Conservation (phyloP, 2,113 vertebrate genomes). For the Henicopernis longicauda region DNA sequence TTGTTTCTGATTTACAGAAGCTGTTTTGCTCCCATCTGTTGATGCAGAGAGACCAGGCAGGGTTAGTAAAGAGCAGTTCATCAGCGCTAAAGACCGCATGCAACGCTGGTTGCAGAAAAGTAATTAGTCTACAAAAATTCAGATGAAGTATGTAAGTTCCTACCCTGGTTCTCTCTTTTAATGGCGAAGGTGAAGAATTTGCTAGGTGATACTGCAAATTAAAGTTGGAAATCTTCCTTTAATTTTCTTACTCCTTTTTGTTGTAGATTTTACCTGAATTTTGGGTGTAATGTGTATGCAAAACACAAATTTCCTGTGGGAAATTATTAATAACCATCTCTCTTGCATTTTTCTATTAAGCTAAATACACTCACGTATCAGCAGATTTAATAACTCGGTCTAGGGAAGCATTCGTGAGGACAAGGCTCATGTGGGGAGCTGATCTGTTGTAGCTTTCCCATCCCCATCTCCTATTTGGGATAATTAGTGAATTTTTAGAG, state of each 20-base stretch:
- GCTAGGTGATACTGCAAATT: background rate
- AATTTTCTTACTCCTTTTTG: background rate
- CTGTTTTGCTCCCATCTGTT: background rate
- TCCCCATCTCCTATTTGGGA: fast-evolving
- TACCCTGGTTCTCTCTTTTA: background rate
- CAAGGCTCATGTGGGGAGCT: fast-evolving
- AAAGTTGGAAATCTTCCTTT: background rate
- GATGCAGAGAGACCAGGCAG: background rate
- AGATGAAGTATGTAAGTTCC: background rate
- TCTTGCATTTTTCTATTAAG: background rate
- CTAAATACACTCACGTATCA: fast-evolving
- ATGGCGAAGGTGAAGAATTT: background rate
- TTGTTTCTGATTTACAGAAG: conserved; percentile 10
- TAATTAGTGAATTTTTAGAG: background rate
- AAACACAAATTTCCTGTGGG: background rate
- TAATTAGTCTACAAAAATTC: background rate
- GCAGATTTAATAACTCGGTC: background rate
- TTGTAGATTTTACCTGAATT: background rate
- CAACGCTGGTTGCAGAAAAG: background rate
- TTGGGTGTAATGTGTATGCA: background rate
- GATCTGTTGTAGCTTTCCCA: background rate
- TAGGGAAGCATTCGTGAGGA: background rate
- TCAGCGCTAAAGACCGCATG: background rate
- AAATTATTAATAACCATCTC: background rate
- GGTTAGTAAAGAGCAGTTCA: background rate